phyloP scores from a whole-genome alignment of 2,888 invertebrate genomes.

The Julus scandinavius region DNA sequence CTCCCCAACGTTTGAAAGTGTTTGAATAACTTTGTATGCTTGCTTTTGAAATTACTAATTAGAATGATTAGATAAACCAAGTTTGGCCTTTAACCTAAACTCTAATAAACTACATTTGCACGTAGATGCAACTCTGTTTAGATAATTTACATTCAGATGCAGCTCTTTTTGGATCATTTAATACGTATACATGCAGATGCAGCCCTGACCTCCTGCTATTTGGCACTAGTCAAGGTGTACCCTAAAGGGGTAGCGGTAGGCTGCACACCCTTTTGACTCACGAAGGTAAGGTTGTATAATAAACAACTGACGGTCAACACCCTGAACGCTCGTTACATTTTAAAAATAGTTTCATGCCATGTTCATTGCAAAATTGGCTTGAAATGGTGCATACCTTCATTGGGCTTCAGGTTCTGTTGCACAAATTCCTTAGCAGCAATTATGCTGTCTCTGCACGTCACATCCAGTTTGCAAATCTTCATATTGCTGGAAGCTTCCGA shows the following conservation, averaged over 20 bases:
- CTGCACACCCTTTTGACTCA: background rate
- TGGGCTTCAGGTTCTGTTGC: background rate
- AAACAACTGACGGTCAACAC: background rate
- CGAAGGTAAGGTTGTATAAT: background rate
- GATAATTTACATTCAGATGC: no score
- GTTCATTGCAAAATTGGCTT: background rate
- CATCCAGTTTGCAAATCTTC: background rate
- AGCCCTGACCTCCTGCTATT: no score
- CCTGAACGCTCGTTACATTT: background rate
- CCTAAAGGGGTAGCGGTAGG: background rate
- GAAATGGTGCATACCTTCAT: conserved; percentile 10
- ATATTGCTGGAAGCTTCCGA: conserved; percentile 2
- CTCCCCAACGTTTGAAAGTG: no score
- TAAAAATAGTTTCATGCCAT: background rate
- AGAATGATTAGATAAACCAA: no score
- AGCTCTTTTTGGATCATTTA: no score
- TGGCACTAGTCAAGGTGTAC: background rate
- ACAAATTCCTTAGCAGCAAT: conserved; percentile 6
- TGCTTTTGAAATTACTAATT: no score
- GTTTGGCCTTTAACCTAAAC: no score
- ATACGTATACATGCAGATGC: no score
- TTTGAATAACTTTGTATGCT: no score
- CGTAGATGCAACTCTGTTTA: no score
- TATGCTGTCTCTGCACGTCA: conserved; percentile 38
- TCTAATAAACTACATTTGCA: no score